Evolutionary conservation across 1,140 invertebrate species (phyloP).

Genomic region (Leguminivora glycinivorella): DNA sequence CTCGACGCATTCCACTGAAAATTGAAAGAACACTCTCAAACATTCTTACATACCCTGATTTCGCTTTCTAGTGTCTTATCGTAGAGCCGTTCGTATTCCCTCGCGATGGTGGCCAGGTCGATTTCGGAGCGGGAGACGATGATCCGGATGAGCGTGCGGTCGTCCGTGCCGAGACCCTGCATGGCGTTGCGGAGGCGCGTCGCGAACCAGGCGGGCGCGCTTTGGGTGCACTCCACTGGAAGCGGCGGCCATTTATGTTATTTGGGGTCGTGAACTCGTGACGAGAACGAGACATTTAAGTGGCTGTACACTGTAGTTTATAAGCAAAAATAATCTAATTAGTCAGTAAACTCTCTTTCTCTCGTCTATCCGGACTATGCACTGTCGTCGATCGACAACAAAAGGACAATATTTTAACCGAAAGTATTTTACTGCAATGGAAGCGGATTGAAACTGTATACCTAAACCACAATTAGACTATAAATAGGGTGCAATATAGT

Average conservation of each 20-base stretch:
- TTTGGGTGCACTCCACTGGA: conserved; percentile 85
- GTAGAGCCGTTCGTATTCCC: conserved; percentile 84
- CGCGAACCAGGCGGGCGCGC: conserved; percentile 86
- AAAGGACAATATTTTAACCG: no score
- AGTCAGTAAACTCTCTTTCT: no score
- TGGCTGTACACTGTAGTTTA: no score
- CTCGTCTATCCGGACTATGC: no score
- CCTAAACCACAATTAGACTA: no score
- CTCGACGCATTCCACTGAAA: conserved; percentile 84
- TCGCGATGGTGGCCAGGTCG: conserved; percentile 85
- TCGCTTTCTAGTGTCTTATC: conserved; percentile 84
- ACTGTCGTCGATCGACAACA: no score
- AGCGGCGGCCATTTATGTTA: conserved; percentile 34
- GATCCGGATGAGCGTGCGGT: conserved; percentile 85
- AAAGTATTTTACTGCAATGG: no score
- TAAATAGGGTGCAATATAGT: no score
- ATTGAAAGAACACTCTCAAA: conserved; percentile 35
- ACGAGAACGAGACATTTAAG: no score
- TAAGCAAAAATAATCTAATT: no score
- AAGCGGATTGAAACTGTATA: no score
- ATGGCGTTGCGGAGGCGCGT: conserved; percentile 85
- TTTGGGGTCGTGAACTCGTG: not conserved
- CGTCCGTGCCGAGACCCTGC: conserved; percentile 86
- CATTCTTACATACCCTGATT: conserved; percentile 80
- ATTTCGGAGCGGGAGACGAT: conserved; percentile 86